Evolutionary conservation across 1,140 invertebrate genomes (phyloP).

Genomic region (Glossosoma conforme): DNA sequence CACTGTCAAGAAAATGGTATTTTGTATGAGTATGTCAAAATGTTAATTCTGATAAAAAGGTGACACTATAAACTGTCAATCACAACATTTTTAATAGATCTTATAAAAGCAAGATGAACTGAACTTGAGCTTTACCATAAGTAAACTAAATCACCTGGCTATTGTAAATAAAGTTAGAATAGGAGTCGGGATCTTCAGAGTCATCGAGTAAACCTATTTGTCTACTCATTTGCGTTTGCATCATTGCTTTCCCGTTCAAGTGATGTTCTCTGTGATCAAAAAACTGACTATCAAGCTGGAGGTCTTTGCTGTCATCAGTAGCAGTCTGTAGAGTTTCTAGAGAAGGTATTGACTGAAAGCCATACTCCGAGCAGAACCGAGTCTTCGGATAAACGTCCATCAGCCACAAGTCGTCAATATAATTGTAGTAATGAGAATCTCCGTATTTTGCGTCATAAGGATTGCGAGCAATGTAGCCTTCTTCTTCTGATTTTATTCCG

Average conservation of each 20-base stretch:
- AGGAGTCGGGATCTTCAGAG: conserved; percentile 46
- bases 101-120: too few species aligned
- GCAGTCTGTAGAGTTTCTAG: conserved; percentile 56
- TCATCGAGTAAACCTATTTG: conserved; percentile 56
- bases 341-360: conserved; percentile 84
- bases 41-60: too few species aligned
- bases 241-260: conserved; percentile 56
- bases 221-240: conserved; percentile 53
- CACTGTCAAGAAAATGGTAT: too few species aligned
- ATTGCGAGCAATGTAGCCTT: conserved; percentile 71
- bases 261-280: conserved; percentile 79
- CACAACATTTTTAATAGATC: too few species aligned
- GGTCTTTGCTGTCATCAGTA: conserved; percentile 53
- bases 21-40: too few species aligned
- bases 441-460: conserved; percentile 80
- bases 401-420: conserved; percentile 76
- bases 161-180: conserved; percentile 62
- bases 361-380: conserved; percentile 93
- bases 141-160: too few species aligned
- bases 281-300: conserved; percentile 56
- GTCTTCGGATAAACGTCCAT: conserved; percentile 69
- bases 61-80: too few species aligned
- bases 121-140: too few species aligned
- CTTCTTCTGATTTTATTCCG: conserved; percentile 67
- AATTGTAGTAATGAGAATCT: conserved; percentile 94